Evolutionary conservation across 2,888 invertebrate genomes (phyloP), one percentile per base, ranked within the genome.

Genomic region (Pollenia angustigena): DNA sequence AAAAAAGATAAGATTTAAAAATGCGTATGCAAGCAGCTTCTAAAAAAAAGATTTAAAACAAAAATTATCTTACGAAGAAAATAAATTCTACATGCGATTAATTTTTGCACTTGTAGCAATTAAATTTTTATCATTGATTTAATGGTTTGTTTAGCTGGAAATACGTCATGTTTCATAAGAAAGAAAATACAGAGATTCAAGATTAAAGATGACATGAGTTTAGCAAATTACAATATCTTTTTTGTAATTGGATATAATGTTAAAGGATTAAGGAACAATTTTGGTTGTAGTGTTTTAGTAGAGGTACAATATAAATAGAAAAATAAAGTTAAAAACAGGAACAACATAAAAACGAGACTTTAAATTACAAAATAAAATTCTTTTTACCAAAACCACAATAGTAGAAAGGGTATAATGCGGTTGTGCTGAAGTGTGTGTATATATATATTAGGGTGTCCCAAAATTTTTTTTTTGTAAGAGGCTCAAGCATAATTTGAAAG

Each of bases 101-200:
- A 71, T 71, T 69, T 46, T 62, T 69, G 74, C 80, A 85, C 80
- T 85, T 85, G 85, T 69, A 75, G 80, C 80, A 85, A 80, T 80
- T 76, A 76, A 76, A 62, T 32, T 64, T 23, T 75, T 66, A 58
- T 74, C 50, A 60, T 44, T 78, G 78, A 71, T 56, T 71, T 66
- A 76, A 58, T 72, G 46, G 56, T 81, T 66, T 66, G 42, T 81
- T 72, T 72, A 58, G 48, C 81, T 66, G 11, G 52, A 62, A 80
- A 52, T 32, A 52, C 18, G 44, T 80, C 60, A 71, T 80, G 71
- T 78, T 54, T 32, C 62, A 56, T 50, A 18, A 18, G 50, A 42
- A 68, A 69, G 68, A 18, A 14, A 16, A 69, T 58, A 11, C 42
- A 66, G 4, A 54, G 66, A 68, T 72, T 32, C 54, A 23, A 68